Evolutionary conservation across 2,888 invertebrate genomes (phyloP).

Genomic region (Leptogaster cylindrica): DNA sequence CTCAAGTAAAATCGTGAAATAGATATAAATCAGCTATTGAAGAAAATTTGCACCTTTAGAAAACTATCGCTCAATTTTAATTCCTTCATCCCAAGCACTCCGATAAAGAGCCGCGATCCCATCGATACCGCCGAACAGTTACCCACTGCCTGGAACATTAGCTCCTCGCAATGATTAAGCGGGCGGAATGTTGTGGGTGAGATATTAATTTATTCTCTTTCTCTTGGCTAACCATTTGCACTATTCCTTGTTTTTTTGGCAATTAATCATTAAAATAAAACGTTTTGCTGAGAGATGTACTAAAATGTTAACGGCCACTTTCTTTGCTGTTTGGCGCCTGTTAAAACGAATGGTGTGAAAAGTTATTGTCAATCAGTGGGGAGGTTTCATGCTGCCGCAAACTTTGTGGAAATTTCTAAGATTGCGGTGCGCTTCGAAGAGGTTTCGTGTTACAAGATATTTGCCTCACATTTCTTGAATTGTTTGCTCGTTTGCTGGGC

Average conservation of each 20-base stretch:
- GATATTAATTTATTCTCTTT: conserved; percentile 31
- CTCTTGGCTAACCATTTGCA: not conserved
- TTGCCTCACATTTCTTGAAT: too few relatives aligned
- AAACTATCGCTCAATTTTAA: conserved; percentile 14
- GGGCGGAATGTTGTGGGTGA: conserved; percentile 22
- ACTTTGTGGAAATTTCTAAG: not conserved
- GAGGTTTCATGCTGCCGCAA: not conserved
- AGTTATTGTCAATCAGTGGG: not conserved
- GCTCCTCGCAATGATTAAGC: not conserved
- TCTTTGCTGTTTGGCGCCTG: not conserved
- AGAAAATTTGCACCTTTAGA: conserved; percentile 26
- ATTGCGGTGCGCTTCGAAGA: not conserved
- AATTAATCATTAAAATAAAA: conserved; percentile 18
- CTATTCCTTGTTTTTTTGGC: not conserved
- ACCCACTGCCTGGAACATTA: not conserved
- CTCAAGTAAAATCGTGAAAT: conserved; percentile 22
- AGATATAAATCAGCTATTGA: conserved; percentile 23
- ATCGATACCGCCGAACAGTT: not conserved
- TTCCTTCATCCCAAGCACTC: conserved; percentile 6
- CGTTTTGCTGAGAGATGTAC: not conserved
- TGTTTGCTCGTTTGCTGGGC: too few relatives aligned
- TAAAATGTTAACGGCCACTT: not conserved
- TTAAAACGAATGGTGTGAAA: not conserved
- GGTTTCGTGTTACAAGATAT: too few relatives aligned
- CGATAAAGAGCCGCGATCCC: not conserved